phyloP scores from a whole-genome alignment of 2,797 vertebrate species.

The Petrocephalus sullivani region DNA sequence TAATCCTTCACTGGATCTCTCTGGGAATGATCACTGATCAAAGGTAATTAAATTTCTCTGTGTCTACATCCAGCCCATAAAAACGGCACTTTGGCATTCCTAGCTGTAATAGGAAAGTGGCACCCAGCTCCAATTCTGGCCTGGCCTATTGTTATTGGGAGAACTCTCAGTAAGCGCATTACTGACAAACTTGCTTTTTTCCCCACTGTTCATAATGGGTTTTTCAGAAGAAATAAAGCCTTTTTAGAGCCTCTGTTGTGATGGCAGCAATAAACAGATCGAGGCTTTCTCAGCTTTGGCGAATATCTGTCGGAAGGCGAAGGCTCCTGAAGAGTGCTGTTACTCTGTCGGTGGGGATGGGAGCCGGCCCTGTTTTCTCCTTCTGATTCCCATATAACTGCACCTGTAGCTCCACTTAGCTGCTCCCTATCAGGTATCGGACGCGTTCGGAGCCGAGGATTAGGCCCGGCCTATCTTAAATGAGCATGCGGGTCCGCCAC shows the following conservation, averaged over 20 bases:
- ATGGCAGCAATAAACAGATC: constrained; percentile 22
- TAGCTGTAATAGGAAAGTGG: background rate
- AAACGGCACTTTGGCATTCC: background rate
- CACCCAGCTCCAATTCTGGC: background rate
- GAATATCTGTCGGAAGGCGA: background rate
- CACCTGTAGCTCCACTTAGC: background rate
- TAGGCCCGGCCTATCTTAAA: background rate
- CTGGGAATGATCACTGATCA: constrained; percentile 13
- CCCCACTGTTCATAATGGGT: constrained; percentile 16
- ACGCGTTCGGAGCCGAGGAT: background rate
- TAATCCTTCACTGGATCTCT: constrained; percentile 20
- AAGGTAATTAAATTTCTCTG: constrained; percentile 13
- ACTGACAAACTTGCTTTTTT: background rate
- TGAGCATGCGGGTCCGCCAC: background rate
- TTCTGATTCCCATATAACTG: background rate
- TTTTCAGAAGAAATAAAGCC: constrained; percentile 17
- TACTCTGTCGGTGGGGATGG: background rate
- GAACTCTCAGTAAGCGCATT: constrained; percentile 10
- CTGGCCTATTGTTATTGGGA: background rate
- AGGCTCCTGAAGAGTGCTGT: background rate
- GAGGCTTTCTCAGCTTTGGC: background rate
- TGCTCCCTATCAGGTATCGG: background rate
- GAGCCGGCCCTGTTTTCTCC: background rate
- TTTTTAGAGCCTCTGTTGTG: constrained; percentile 7
- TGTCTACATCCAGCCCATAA: background rate